A percentile compares a stretch with the other conserved stretches of the same genome.
phyloP scores from a whole-genome alignment of 2,888 invertebrate species.

The Chirona hameri region DNA sequence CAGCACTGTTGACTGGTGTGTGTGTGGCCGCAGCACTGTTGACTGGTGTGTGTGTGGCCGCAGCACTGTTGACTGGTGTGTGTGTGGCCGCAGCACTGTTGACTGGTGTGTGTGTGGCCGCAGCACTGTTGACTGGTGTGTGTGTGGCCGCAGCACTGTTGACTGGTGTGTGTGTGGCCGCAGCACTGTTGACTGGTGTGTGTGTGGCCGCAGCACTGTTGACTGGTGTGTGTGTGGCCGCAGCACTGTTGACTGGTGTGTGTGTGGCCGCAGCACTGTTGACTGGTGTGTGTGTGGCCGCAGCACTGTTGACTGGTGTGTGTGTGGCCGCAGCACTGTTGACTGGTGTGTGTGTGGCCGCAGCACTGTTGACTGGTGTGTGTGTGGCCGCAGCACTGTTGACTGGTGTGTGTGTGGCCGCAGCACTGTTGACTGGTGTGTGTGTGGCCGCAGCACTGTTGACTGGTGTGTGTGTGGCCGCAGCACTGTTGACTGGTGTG shows the following conservation, averaged over 20 bases:
- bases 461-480: not conserved
- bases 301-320: not conserved
- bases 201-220: not conserved
- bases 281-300: not conserved
- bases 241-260: not conserved
- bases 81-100: not conserved
- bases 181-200: not conserved
- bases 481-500: not conserved
- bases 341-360: not conserved
- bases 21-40: not conserved
- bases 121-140: not conserved
- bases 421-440: not conserved
- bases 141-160: not conserved
- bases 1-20: not conserved
- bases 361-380: not conserved
- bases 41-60: not conserved
- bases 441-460: not conserved
- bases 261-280: not conserved
- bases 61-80: not conserved
- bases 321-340: not conserved
- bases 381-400: not conserved
- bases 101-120: not conserved
- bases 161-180: not conserved
- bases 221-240: not conserved
- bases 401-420: not conserved